These are phyloP conservation scores for Acromyrmex heyeri DNA, from an alignment of 1,140 invertebrate species.

Conservation along the genomic window DNA sequence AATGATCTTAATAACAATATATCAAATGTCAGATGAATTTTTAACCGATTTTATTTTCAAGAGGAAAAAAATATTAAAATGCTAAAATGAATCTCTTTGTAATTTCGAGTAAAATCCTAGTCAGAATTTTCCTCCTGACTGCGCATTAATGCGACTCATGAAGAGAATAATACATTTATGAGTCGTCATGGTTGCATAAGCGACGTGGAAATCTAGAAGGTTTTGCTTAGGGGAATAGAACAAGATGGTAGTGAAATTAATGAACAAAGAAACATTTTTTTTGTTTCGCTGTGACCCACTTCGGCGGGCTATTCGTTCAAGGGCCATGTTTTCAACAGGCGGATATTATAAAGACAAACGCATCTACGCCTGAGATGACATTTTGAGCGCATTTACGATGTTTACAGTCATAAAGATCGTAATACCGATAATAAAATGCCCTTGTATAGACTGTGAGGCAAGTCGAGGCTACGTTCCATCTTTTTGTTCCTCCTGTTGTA, in stretches of 20 bases:
- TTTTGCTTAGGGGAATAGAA: not conserved
- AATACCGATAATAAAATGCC: constrained; percentile 35
- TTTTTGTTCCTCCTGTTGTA: constrained; percentile 9
- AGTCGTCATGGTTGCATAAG: not conserved
- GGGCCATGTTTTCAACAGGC: not conserved
- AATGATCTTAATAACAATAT: constrained; percentile 13
- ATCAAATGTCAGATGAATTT: constrained; percentile 4
- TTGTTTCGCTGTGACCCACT: constrained; percentile 5
- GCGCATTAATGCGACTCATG: constrained; percentile 6
- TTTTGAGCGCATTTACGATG: constrained; percentile 15
- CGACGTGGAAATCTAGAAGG: not conserved
- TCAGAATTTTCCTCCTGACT: not conserved
- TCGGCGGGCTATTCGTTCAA: constrained; percentile 17
- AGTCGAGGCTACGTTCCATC: not conserved
- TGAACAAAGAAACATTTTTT: not conserved
- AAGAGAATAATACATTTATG: constrained; percentile 44
- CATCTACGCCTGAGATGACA: constrained; percentile 4
- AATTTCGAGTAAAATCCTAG: constrained; percentile 5
- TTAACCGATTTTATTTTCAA: not conserved
- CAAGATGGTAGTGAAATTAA: constrained; percentile 3
- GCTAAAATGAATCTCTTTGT: not conserved
- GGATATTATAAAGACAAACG: constrained; percentile 26
- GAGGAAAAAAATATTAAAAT: not conserved
- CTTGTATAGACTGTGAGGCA: not conserved
- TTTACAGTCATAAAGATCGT: constrained; percentile 32